phyloP scores from a whole-genome alignment of 30 jellyfish, hydroid and myxozoan genomes.

The Phacellophora camtschatica region DNA sequence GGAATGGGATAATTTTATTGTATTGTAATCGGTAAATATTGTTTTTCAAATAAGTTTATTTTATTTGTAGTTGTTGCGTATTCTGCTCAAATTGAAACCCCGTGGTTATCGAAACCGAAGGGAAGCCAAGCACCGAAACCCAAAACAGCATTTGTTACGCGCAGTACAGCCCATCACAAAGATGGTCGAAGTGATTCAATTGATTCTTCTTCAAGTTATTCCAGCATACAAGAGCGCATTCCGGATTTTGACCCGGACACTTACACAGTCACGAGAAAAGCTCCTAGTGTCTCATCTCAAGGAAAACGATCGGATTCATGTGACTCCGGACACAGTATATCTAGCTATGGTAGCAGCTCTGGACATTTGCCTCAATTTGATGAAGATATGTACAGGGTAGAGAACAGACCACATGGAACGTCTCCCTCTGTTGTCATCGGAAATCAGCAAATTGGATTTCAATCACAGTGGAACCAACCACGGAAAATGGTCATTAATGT shows the following conservation, averaged over 20 bases:
- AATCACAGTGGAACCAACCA: not conserved
- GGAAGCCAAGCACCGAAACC: not conserved
- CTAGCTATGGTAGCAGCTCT: constrained; percentile 39
- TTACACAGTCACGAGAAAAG: constrained; percentile 26
- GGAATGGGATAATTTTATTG: not conserved
- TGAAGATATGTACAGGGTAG: constrained; percentile 1
- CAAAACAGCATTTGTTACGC: not conserved
- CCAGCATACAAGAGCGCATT: constrained; percentile 63
- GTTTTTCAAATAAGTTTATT: not conserved
- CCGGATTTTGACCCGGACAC: constrained; percentile 72
- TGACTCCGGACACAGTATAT: constrained; percentile 51
- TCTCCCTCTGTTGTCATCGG: not conserved
- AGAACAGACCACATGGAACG: not conserved
- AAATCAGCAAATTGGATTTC: not conserved
- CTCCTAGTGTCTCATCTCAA: constrained; percentile 45
- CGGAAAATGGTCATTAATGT: constrained; percentile 50
- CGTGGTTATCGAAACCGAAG: constrained; percentile 42
- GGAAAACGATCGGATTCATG: constrained; percentile 43
- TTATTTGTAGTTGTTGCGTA: constrained; percentile 46
- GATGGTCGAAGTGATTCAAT: constrained; percentile 51
- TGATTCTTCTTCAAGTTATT: constrained; percentile 54
- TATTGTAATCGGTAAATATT: not conserved
- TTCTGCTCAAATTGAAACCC: constrained; percentile 63
- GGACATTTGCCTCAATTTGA: constrained; percentile 22
- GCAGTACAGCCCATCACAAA: not conserved